Evolutionary conservation across 1,140 invertebrate species (phyloP).

Genomic region (Dreissena polymorpha): DNA sequence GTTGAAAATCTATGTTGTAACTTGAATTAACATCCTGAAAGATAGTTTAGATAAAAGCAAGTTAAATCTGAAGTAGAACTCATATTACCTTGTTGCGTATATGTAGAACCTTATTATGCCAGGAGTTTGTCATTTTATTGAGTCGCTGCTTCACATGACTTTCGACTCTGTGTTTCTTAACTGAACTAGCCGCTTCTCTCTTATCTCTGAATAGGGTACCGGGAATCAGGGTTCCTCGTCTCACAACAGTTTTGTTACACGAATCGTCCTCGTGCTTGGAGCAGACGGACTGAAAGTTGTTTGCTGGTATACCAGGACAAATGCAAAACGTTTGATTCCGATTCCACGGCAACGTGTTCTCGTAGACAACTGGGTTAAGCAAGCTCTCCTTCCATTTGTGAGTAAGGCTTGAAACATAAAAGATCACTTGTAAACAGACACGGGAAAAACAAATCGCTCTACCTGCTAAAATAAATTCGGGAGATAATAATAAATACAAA

Average conservation of each 20-base stretch:
- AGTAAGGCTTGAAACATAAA: too few species aligned
- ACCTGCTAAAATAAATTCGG: too few species aligned
- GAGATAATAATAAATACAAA: background rate
- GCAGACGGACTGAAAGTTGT: background rate
- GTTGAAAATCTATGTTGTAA: background rate
- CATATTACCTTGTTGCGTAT: background rate
- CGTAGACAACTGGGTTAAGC: conserved; percentile 13
- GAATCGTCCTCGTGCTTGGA: conserved; percentile 15
- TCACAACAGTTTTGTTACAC: background rate
- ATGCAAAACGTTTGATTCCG: conserved; percentile 14
- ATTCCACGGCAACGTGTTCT: conserved; percentile 1
- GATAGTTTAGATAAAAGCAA: background rate
- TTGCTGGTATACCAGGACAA: background rate
- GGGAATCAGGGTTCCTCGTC: background rate
- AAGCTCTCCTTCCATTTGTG: conserved; percentile 11
- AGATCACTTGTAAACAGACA: too few species aligned
- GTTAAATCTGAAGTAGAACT: background rate
- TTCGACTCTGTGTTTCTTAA: background rate
- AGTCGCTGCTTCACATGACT: background rate
- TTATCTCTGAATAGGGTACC: background rate
- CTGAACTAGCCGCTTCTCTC: background rate
- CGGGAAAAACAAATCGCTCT: too few species aligned
- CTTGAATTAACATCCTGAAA: background rate
- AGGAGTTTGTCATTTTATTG: background rate
- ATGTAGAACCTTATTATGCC: background rate